A percentile compares a stretch with the other conserved stretches of the same genome.
Evolutionary conservation across 2,888 invertebrate species (phyloP).

Genomic region (Blomia tropicalis): DNA sequence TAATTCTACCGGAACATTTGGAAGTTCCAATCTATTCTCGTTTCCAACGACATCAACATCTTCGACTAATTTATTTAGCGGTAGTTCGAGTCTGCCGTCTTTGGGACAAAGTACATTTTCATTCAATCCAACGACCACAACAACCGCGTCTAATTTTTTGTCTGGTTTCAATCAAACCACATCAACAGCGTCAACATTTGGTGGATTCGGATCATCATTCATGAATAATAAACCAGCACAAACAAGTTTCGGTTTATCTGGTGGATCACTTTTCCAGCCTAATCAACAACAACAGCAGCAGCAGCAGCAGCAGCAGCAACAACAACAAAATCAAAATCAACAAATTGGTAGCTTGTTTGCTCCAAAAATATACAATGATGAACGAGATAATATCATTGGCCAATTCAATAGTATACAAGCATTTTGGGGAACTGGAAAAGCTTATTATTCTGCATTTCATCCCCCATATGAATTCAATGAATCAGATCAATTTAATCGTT

Average conservation of each 20-base stretch:
- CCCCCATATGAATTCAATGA: slow-evolving; percentile 66
- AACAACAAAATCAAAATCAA: not conserved
- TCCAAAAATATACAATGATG: slow-evolving; percentile 66
- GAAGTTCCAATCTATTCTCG: not conserved
- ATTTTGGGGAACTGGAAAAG: slow-evolving; percentile 63
- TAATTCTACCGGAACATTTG: not conserved
- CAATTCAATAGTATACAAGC: slow-evolving; percentile 90
- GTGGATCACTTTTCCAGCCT: not conserved
- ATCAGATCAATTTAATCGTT: slow-evolving; percentile 64
- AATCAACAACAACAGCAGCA: slow-evolving; percentile 5
- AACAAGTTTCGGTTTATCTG: not conserved
- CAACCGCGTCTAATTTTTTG: not conserved
- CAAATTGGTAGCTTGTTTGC: slow-evolving; percentile 15
- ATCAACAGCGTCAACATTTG: not conserved
- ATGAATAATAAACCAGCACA: not conserved
- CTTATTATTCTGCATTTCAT: slow-evolving; percentile 53
- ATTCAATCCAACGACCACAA: slow-evolving; percentile 3
- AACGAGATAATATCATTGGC: slow-evolving; percentile 72
- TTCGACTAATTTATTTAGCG: not conserved
- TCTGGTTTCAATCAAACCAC: not conserved
- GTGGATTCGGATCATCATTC: not conserved
- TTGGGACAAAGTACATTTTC: not conserved
- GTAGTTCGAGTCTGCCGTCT: not conserved
- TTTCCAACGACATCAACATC: not conserved
- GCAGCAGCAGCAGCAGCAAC: not conserved